phyloP scores from a whole-genome alignment of 2,888 invertebrate genomes.

The Willowsia nigromaculata region DNA sequence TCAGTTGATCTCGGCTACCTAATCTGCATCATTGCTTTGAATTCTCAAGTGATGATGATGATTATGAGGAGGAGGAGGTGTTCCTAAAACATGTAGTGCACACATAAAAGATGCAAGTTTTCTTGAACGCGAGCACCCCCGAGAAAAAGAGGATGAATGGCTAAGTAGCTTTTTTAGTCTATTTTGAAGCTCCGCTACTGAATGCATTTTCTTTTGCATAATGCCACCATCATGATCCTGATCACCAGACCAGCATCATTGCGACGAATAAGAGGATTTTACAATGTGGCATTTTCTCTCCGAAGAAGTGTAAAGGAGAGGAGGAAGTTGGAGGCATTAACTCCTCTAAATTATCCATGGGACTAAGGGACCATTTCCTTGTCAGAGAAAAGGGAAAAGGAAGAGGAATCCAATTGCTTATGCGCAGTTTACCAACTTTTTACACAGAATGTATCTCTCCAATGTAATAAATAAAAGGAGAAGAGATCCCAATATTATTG shows the following conservation, averaged over 20 bases:
- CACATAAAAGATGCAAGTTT: conserved; percentile 34
- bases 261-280: background rate
- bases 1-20: background rate
- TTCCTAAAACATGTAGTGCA: background rate
- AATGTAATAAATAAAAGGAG: conserved; percentile 51
- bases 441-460: conserved; percentile 15
- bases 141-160: conserved; percentile 23
- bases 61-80: background rate
- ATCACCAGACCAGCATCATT: conserved; percentile 11
- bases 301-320: conserved; percentile 49
- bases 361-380: conserved; percentile 73
- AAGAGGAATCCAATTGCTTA: conserved; percentile 71
- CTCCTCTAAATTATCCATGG: conserved; percentile 72
- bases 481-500: conserved; percentile 29
- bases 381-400: conserved; percentile 69
- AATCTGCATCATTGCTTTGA: conserved; percentile 42
- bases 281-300: background rate
- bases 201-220: conserved; percentile 66
- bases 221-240: conserved; percentile 49
- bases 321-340: conserved; percentile 71
- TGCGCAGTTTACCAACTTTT: conserved; percentile 63
- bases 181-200: conserved; percentile 2
- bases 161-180: conserved; percentile 51
- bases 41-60: background rate
- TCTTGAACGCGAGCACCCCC: background rate